A percentile compares a stretch with the other conserved stretches of the same genome.
Conservation (phyloP, 2,797 vertebrate species). For the Chloroceryle amazona region DNA sequence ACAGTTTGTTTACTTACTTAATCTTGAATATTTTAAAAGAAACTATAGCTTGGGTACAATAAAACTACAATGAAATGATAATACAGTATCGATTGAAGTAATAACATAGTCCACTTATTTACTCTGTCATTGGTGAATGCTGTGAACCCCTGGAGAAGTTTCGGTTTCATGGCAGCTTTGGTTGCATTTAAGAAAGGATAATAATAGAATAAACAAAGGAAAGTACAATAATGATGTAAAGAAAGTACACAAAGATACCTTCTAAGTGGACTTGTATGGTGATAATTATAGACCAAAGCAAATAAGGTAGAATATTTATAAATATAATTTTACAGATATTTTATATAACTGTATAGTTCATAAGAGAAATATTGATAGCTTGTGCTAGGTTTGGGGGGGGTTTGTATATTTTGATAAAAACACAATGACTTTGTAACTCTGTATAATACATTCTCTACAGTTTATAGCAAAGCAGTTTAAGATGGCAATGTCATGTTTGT, state of each 20-base stretch:
- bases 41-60: slow-evolving; percentile 71
- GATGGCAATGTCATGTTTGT: slow-evolving; percentile 80
- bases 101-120: slow-evolving; percentile 68
- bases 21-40: slow-evolving; percentile 63
- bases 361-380: slow-evolving; percentile 81
- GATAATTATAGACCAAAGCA: slow-evolving; percentile 86
- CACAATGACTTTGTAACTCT: slow-evolving; percentile 83
- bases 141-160: slow-evolving; percentile 42
- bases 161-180: slow-evolving; percentile 72
- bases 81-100: slow-evolving; percentile 70
- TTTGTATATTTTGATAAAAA: slow-evolving; percentile 88
- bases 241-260: slow-evolving; percentile 71
- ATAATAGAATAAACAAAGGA: slow-evolving; percentile 46
- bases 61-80: slow-evolving; percentile 65
- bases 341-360: slow-evolving; percentile 85
- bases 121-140: slow-evolving; percentile 55
- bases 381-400: slow-evolving; percentile 81
- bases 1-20: slow-evolving; percentile 47
- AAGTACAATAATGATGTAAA: slow-evolving; percentile 52
- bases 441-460: slow-evolving; percentile 81
- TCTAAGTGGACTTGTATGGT: slow-evolving; percentile 81
- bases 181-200: slow-evolving; percentile 66
- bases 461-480: slow-evolving; percentile 86
- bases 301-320: slow-evolving; percentile 87
- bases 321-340: slow-evolving; percentile 85